Evolutionary conservation across 2,797 vertebrate genomes (phyloP).

Genomic region (Chlorospingus semifuscus): DNA sequence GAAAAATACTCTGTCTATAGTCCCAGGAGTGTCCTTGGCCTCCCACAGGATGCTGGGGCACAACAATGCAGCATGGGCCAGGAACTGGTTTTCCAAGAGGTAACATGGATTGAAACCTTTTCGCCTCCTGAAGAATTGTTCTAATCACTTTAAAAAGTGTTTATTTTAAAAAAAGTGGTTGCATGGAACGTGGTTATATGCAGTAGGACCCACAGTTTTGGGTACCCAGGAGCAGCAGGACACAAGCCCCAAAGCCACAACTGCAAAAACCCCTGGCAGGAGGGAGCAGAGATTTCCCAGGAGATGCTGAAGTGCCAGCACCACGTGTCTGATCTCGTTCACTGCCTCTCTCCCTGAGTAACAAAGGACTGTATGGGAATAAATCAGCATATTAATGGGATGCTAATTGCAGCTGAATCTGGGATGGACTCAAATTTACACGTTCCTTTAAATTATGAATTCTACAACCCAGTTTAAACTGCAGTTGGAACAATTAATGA

Average conservation of each 20-base stretch:
- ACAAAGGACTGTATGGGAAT: neutral
- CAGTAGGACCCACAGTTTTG: fast-evolving
- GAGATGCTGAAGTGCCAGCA: neutral
- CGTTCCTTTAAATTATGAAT: neutral
- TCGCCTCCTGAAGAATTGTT: neutral
- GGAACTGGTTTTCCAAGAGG: neutral
- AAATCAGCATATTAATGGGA: neutral
- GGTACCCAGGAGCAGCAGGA: neutral
- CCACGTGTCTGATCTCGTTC: neutral
- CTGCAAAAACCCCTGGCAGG: neutral
- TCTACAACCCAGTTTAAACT: neutral
- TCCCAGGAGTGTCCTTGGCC: neutral
- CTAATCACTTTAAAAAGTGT: neutral
- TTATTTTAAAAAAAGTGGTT: too few species aligned
- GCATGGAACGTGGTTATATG: neutral
- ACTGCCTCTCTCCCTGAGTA: neutral
- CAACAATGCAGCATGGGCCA: neutral
- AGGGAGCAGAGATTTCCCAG: neutral
- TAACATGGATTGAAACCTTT: neutral
- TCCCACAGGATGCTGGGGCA: neutral
- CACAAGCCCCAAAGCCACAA: neutral
- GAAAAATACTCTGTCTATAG: neutral
- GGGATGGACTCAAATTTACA: neutral
- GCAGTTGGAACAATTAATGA: neutral
- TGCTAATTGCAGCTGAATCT: neutral